phyloP scores from a whole-genome alignment of 1,140 invertebrate species.

The Meloidogyne chitwoodi region DNA sequence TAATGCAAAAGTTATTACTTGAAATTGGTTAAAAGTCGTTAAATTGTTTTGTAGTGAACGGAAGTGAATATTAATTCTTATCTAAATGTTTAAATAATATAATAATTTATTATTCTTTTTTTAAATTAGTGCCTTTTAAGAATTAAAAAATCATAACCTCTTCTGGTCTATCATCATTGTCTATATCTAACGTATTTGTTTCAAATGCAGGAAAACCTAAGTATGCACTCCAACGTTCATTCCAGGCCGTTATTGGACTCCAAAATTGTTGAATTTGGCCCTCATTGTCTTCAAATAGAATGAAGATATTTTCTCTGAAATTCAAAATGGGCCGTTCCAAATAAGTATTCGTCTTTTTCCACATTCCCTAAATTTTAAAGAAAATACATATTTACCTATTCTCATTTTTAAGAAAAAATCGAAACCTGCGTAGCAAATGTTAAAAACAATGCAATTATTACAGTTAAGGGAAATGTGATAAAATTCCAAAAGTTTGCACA shows the following conservation, averaged over 20 bases:
- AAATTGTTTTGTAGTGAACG: not conserved
- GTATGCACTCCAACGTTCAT: not conserved
- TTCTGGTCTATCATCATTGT: slow-evolving; percentile 21
- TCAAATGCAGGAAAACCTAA: slow-evolving; percentile 23
- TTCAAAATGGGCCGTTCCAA: slow-evolving; percentile 23
- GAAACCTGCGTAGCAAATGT: not conserved
- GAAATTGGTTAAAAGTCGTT: not conserved
- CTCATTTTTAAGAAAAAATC: not conserved
- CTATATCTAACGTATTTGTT: slow-evolving; percentile 12
- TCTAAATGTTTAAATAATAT: not conserved
- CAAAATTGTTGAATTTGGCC: slow-evolving; percentile 20
- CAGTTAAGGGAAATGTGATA: not conserved
- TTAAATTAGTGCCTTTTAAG: not conserved
- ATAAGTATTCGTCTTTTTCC: slow-evolving; percentile 31
- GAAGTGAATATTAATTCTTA: not conserved
- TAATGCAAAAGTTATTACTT: not conserved
- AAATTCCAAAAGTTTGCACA: not conserved
- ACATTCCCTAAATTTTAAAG: slow-evolving; percentile 17
- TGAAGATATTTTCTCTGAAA: not conserved
- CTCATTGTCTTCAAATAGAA: slow-evolving; percentile 4
- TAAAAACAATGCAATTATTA: not conserved
- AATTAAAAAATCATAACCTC: slow-evolving; percentile 2
- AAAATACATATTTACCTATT: no score
- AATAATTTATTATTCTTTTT: not conserved
- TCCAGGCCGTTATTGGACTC: slow-evolving; percentile 8